Conservation (phyloP, 2,888 invertebrate genomes). For the Hydroisotoma schaefferi region DNA sequence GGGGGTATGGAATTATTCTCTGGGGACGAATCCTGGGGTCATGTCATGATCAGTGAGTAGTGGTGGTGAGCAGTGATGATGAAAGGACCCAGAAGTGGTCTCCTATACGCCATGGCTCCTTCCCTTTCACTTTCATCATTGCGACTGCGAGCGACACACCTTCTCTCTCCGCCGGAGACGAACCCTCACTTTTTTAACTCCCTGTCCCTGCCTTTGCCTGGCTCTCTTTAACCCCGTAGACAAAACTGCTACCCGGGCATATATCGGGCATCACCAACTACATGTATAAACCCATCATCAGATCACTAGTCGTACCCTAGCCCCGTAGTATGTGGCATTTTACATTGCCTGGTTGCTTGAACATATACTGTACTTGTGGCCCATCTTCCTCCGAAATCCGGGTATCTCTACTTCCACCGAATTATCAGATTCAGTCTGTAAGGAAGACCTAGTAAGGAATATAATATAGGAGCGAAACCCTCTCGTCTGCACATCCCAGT, state of each 20-base stretch:
- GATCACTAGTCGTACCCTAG: neutral
- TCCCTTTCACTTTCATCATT: slow-evolving; percentile 50
- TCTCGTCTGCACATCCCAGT: no score
- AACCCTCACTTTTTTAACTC: slow-evolving; percentile 23
- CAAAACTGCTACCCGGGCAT: no score
- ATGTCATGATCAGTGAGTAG: neutral
- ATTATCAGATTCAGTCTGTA: no score
- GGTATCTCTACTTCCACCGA: no score
- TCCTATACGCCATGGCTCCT: slow-evolving; percentile 46
- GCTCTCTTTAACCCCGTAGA: slow-evolving; percentile 19
- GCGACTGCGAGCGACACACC: slow-evolving; percentile 50
- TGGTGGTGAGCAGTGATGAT: neutral
- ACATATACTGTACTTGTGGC: no score
- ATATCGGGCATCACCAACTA: no score
- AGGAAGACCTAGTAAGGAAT: no score
- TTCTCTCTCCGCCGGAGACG: no score
- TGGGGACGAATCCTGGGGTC: neutral
- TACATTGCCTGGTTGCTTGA: no score
- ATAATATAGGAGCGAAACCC: no score
- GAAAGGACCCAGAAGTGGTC: slow-evolving; percentile 1
- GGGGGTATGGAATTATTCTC: neutral
- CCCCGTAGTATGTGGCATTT: neutral
- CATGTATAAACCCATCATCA: no score
- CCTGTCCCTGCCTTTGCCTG: slow-evolving; percentile 5
- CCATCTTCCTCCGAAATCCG: no score